Percentiles rank a stretch among this genome's conserved stretches.
Conservation (phyloP, 1,140 invertebrate genomes). For the Apis dorsata region DNA sequence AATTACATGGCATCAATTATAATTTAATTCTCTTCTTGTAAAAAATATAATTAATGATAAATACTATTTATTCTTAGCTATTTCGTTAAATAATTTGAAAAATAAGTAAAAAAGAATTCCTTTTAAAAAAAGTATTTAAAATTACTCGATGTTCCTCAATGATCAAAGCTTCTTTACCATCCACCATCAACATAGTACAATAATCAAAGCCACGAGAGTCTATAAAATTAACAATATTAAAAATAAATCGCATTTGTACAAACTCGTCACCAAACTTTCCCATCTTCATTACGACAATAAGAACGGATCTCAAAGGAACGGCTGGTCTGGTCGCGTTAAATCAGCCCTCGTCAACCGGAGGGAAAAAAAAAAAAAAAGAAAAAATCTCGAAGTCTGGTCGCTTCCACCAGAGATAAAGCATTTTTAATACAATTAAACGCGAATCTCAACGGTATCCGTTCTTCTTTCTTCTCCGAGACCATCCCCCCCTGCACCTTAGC, state of each 20-base stretch:
- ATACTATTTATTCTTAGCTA: too few species aligned
- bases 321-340: slow-evolving; percentile 17
- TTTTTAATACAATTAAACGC: slow-evolving; percentile 81
- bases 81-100: too few species aligned
- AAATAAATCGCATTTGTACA: background rate
- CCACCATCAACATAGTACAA: too few species aligned
- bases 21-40: too few species aligned
- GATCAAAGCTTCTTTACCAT: too few species aligned
- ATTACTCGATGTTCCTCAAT: too few species aligned
- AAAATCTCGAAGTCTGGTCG: slow-evolving; percentile 23
- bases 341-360: slow-evolving; percentile 29
- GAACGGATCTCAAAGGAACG: background rate
- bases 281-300: background rate
- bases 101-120: too few species aligned
- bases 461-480: slow-evolving; percentile 44
- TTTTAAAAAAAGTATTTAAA: too few species aligned
- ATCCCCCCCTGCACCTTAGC: background rate
- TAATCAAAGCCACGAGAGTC: too few species aligned
- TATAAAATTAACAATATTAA: background rate
- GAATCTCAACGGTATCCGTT: slow-evolving; percentile 74
- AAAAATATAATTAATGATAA: too few species aligned
- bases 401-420: slow-evolving; percentile 74
- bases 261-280: background rate
- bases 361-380: too few species aligned
- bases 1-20: too few species aligned